Conservation (phyloP, 1,140 invertebrate species). For the Aphidius gifuensis region DNA sequence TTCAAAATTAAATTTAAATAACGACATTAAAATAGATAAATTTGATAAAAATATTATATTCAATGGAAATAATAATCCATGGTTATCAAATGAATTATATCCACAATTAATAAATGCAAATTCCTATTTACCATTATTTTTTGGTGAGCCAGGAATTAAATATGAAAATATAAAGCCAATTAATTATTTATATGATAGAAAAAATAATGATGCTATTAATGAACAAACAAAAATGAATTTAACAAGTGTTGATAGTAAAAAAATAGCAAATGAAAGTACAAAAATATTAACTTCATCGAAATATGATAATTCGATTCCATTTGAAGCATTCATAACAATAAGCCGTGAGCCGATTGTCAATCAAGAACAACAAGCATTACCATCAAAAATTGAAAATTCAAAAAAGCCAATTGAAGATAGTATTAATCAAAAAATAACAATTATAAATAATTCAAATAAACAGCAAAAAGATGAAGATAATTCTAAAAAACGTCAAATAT, state of each 20-base stretch:
- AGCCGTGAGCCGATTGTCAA: slow-evolving; percentile 2
- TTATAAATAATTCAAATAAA: slow-evolving; percentile 2
- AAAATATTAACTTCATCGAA: no score
- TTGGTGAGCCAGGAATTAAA: background rate
- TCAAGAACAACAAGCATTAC: background rate
- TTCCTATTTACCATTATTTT: slow-evolving; percentile 1
- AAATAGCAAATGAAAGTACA: background rate
- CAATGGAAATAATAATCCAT: background rate
- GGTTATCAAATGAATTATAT: slow-evolving; percentile 1
- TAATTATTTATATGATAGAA: background rate
- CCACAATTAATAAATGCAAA: background rate
- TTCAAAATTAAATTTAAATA: background rate
- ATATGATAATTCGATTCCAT: slow-evolving; percentile 12
- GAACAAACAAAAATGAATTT: background rate
- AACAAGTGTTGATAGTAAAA: background rate
- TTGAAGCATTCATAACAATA: slow-evolving; percentile 21
- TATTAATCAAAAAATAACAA: slow-evolving; percentile 30
- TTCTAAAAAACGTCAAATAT: slow-evolving; percentile 16
- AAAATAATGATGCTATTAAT: background rate
- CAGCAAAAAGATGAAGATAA: slow-evolving; percentile 7
- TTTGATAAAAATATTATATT: background rate
- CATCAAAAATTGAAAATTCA: background rate
- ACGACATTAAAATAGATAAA: background rate
- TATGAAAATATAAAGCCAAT: no score
- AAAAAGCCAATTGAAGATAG: slow-evolving; percentile 36